Evolutionary conservation across 2,797 vertebrate species (phyloP).

Genomic region (Tauraco hartlaubi): DNA sequence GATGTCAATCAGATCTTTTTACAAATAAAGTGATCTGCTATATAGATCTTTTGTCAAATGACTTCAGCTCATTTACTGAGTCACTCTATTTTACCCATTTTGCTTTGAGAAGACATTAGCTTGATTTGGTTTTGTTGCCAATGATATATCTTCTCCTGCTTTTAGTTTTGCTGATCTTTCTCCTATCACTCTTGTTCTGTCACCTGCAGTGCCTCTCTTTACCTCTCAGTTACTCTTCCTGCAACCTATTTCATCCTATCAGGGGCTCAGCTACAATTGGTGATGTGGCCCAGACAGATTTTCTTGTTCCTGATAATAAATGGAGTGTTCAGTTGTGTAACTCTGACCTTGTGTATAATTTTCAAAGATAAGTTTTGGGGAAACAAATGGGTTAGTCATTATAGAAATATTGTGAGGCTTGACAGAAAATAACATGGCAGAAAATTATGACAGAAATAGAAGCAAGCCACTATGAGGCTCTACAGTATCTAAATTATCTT

Average conservation of each 20-base stretch:
- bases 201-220: constrained; percentile 30
- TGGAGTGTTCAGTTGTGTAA: constrained; percentile 33
- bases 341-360: constrained; percentile 70
- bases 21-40: neutral
- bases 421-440: constrained; percentile 62
- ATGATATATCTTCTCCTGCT: constrained; percentile 31
- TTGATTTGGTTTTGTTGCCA: constrained; percentile 54
- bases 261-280: constrained; percentile 11
- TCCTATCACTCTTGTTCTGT: constrained; percentile 48
- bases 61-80: constrained; percentile 18
- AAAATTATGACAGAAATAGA: constrained; percentile 61
- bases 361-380: constrained; percentile 57
- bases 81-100: neutral
- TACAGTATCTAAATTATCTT: constrained; percentile 46
- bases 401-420: constrained; percentile 45
- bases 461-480: constrained; percentile 23
- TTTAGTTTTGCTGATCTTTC: constrained; percentile 62
- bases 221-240: neutral
- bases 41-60: neutral
- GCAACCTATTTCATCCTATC: constrained; percentile 29
- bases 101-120: constrained; percentile 42
- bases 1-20: neutral
- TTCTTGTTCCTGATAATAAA: constrained; percentile 64
- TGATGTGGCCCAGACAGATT: constrained; percentile 47
- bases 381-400: constrained; percentile 53